Percentiles rank a stretch among this genome's conserved stretches.
These are phyloP conservation scores for Acromyrmex heyeri DNA, from an alignment of 1,140 invertebrate genomes.

Conservation along the genomic window DNA sequence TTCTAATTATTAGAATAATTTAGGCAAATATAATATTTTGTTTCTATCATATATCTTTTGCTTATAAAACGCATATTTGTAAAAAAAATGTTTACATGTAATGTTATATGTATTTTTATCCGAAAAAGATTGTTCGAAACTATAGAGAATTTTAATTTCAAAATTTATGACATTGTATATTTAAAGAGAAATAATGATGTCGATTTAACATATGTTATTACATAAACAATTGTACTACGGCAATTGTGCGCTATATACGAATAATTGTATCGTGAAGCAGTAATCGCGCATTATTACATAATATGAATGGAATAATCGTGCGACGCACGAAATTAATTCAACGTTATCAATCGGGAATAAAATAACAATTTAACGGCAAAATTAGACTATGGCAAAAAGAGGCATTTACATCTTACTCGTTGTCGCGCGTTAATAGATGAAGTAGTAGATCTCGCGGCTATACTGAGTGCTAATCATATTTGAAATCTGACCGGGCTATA, in stretches of 20 bases:
- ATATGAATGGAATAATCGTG: slow-evolving; percentile 46
- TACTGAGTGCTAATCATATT: slow-evolving; percentile 67
- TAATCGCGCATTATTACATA: slow-evolving; percentile 32
- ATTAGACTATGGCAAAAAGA: background rate
- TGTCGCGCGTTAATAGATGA: background rate
- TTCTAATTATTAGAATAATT: background rate
- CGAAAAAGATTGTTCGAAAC: background rate
- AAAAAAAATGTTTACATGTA: background rate
- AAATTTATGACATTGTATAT: slow-evolving; percentile 15
- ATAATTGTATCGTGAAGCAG: slow-evolving; percentile 28
- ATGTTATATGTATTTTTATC: background rate
- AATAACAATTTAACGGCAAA: slow-evolving; percentile 9
- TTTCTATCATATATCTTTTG: background rate
- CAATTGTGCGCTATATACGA: slow-evolving; percentile 8
- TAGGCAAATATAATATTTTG: background rate
- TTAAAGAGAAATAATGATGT: slow-evolving; percentile 29
- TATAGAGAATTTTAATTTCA: background rate
- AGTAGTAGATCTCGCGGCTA: slow-evolving; percentile 7
- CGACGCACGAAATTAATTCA: slow-evolving; percentile 35
- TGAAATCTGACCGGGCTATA: slow-evolving; percentile 73
- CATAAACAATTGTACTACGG: slow-evolving; percentile 30
- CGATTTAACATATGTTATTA: background rate
- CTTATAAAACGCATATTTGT: background rate
- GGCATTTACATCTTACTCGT: slow-evolving; percentile 36
- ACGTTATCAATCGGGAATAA: slow-evolving; percentile 19